These are phyloP conservation scores for Champsocephalus esox DNA, from an alignment of 2,797 vertebrate species.

Conservation along the genomic window DNA sequence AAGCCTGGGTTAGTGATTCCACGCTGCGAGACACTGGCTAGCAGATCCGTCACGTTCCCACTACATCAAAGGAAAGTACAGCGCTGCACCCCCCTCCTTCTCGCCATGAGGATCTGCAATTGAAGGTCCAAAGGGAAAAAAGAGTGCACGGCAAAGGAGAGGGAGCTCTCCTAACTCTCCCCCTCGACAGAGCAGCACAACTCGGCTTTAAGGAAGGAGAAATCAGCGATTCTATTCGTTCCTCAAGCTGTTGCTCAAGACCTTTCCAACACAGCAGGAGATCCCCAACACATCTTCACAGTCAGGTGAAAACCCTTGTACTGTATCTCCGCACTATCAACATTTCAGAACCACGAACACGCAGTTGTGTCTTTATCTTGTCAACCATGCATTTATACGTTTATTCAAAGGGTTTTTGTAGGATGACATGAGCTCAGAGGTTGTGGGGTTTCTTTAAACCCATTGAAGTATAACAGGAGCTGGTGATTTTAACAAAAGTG, in stretches of 20 bases:
- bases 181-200: conserved; percentile 32
- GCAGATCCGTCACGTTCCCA: conserved; percentile 86
- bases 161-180: conserved; percentile 36
- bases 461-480: background rate
- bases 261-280: conserved; percentile 44
- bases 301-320: conserved; percentile 35
- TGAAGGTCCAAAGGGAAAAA: conserved; percentile 67
- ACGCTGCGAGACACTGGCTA: conserved; percentile 82
- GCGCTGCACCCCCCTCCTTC: conserved; percentile 58
- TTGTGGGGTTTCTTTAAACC: conserved; percentile 11
- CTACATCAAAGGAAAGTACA: conserved; percentile 84
- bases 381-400: conserved; percentile 33
- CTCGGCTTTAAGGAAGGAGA: conserved; percentile 23
- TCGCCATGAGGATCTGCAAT: conserved; percentile 74
- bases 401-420: conserved; percentile 8
- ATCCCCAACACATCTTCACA: conserved; percentile 50
- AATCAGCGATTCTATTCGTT: conserved; percentile 32
- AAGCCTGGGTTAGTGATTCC: conserved; percentile 88
- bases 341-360: conserved; percentile 10
- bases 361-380: conserved; percentile 38
- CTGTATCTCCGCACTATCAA: conserved; percentile 30
- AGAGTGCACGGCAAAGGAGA: conserved; percentile 46
- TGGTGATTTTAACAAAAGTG: conserved; percentile 26
- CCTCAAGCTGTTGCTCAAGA: conserved; percentile 42
- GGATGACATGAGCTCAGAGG: conserved; percentile 13